Evolutionary conservation across 2,113 vertebrate genomes (phyloP).

Genomic region (Pomatorhinus ruficollis): DNA sequence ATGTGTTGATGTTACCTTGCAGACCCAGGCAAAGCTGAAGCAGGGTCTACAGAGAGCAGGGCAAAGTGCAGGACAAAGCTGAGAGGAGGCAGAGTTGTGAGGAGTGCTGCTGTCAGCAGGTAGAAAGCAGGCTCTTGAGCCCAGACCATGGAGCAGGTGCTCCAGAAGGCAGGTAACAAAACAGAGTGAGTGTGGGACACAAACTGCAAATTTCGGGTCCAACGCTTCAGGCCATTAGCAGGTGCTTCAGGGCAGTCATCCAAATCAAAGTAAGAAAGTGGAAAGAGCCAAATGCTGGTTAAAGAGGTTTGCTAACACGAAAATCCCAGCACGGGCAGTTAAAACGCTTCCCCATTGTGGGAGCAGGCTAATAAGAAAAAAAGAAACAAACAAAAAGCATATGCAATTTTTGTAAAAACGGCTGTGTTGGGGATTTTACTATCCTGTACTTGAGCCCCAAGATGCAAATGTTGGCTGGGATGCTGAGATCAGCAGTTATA

Average conservation of each 20-base stretch:
- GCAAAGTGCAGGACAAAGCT: neutral
- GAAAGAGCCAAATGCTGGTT: constrained; percentile 68
- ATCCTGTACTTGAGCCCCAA: neutral
- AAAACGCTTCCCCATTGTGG: neutral
- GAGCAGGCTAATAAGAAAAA: neutral
- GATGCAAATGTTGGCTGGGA: constrained; percentile 3
- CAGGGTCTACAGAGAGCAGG: neutral
- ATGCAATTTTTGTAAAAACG: constrained; percentile 6
- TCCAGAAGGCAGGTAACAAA: constrained; percentile 69
- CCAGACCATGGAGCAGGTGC: constrained; percentile 57
- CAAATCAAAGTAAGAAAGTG: constrained; percentile 61
- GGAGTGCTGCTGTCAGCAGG: constrained; percentile 4
- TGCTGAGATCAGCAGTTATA: constrained; percentile 76
- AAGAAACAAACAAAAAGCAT: neutral
- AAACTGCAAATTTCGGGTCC: constrained; percentile 41
- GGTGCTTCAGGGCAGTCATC: constrained; percentile 63
- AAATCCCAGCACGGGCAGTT: constrained; percentile 29
- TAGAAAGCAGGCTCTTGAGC: neutral
- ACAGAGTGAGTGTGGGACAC: constrained; percentile 20
- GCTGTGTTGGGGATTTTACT: constrained; percentile 39
- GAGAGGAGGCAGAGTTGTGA: neutral
- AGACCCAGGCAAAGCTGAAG: neutral
- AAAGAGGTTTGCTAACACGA: constrained; percentile 38
- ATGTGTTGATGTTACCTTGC: fast-evolving
- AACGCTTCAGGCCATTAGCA: constrained; percentile 65